These are phyloP conservation scores for Australoheros scitulus DNA, from an alignment of 2,113 vertebrate species.

Conservation along the genomic window DNA sequence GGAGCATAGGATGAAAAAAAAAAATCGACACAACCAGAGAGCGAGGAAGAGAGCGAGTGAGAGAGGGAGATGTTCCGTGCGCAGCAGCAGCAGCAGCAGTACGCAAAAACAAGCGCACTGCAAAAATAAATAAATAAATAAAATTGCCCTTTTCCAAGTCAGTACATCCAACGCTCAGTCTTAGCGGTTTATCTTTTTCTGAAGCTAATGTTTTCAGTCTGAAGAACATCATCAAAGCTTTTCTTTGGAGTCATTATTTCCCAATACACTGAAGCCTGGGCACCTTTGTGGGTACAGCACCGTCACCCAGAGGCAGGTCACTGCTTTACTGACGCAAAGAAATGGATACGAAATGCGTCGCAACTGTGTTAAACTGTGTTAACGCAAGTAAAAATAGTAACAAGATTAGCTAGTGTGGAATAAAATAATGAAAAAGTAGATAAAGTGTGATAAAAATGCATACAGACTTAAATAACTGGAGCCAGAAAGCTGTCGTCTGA, in stretches of 20 bases:
- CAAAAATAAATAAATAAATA: conserved; percentile 18
- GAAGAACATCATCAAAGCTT: not conserved
- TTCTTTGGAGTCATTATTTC: not conserved
- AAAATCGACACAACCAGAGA: conserved; percentile 60
- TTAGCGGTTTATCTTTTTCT: not conserved
- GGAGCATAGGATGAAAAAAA: conserved; percentile 61
- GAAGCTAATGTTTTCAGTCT: not conserved
- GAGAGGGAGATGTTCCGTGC: conserved; percentile 43
- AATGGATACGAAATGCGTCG: fast-evolving
- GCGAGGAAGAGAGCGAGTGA: conserved; percentile 19
- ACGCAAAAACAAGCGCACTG: conserved; percentile 56
- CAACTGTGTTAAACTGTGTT: not conserved
- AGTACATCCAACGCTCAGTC: not conserved
- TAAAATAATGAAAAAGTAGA: not conserved
- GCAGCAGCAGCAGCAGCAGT: conserved; percentile 29
- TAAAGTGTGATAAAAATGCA: not conserved
- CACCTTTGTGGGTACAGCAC: not conserved
- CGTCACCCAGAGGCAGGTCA: not conserved
- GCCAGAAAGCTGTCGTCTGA: too few relatives aligned
- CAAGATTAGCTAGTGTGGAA: not conserved
- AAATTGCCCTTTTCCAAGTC: conserved; percentile 30
- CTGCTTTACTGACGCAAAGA: not conserved
- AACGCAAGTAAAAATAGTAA: not conserved
- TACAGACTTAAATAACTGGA: too few relatives aligned
- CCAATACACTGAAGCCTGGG: not conserved